Evolutionary conservation across 2,888 invertebrate genomes (phyloP).

Genomic region (Suillia variegata): DNA sequence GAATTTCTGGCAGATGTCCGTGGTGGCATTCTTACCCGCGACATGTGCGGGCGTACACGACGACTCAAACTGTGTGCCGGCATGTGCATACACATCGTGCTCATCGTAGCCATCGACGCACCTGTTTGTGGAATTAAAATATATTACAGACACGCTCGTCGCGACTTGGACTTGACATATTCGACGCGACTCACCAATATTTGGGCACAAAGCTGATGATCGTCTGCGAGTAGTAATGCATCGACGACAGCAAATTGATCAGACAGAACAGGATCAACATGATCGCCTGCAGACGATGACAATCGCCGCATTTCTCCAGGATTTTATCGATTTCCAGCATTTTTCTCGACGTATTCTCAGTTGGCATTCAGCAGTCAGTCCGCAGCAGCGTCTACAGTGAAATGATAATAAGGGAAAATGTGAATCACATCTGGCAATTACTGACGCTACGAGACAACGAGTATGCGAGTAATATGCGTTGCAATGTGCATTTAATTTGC

Average conservation of each 20-base stretch:
- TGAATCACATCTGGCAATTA: not conserved
- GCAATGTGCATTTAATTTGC: not conserved
- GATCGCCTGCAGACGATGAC: conserved; percentile 63
- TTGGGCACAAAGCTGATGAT: conserved; percentile 65
- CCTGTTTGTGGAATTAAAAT: conserved; percentile 31
- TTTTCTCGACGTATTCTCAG: conserved; percentile 7
- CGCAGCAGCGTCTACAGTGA: not conserved
- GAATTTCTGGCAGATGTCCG: conserved; percentile 62
- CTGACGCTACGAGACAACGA: no score
- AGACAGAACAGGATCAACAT: conserved; percentile 64
- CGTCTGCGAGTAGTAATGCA: conserved; percentile 68
- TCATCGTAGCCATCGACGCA: conserved; percentile 37
- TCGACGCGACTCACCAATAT: conserved; percentile 60
- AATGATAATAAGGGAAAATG: not conserved
- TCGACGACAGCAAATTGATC: conserved; percentile 65
- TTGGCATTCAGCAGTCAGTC: not conserved
- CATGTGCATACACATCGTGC: not conserved
- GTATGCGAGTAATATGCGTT: not conserved
- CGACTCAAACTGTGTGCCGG: no score
- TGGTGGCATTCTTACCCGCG: not conserved
- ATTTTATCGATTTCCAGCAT: conserved; percentile 62
- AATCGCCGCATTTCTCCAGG: conserved; percentile 64
- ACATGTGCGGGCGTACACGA: conserved; percentile 34
- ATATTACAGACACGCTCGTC: not conserved
- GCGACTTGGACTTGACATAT: no score